Evolutionary conservation across 1,140 invertebrate species (phyloP), one percentile per base, ranked within the genome.

Genomic region (Zaprionus davidi): DNA sequence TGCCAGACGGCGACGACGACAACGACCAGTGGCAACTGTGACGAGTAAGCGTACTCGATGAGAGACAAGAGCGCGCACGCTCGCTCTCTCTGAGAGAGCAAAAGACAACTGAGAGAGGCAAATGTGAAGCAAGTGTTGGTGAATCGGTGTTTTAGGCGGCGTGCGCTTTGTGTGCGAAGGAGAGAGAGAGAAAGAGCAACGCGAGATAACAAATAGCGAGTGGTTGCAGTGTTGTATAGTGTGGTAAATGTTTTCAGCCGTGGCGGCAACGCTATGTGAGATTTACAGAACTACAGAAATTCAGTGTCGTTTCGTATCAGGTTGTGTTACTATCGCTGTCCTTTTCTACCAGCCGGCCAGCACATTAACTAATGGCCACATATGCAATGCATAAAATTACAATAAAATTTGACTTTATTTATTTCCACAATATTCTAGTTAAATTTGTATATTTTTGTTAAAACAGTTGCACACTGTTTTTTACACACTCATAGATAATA

Each of bases 11-110:
- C 69, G 64, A 58, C 62, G 56, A 74, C 70, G 36, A 63, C 73
- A 49, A 46, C 74, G 51, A 60, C 71, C 76, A 75, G 66, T 64
- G 13, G 24, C n/a, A 17, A 49, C 63, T 55, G n/a, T 56, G 62
- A 38, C 79, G 79, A 82, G 79, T 74, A 58, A 68, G 73, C 64
- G 68, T 79, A 65, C 49, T 77, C 69, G 26, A 46, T 38, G n/a
- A n/a, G 56, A 38, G 62, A 36, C 46, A 59, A 76, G 77, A 71
- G 68, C 68, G 67, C 59, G 55, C 56, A 34, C 51, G 24, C 22
- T 59, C 38, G 31, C 67, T 82, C 57, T 41, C 44, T 24, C 41
- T 66, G 36, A 75, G 78, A 60, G 49, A 36, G 75, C 65, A 63
- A 62, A 62, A 49, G 63, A 51, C 26, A 64, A 41, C 28, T 49